These are phyloP conservation scores for Trinorchestia longiramus DNA, from an alignment of 1,140 invertebrate genomes.

Conservation along the genomic window DNA sequence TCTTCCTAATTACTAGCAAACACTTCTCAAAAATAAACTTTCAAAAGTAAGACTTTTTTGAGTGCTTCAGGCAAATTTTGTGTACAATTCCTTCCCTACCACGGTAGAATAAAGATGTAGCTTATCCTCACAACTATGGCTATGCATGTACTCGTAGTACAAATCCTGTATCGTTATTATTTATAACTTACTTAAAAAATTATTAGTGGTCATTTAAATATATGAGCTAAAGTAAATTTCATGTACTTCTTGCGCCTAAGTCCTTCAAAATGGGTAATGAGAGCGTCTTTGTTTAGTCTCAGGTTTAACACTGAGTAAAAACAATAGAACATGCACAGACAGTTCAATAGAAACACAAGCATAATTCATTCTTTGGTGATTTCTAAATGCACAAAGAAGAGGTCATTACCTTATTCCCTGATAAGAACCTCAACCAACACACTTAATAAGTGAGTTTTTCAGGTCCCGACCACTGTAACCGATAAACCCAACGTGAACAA, in stretches of 20 bases:
- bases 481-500: neutral
- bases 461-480: neutral
- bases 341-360: neutral
- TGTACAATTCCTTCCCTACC: neutral
- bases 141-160: neutral
- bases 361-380: neutral
- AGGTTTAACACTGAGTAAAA: neutral
- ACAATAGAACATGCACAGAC: neutral
- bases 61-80: neutral
- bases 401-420: neutral
- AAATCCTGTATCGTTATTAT: too few species aligned
- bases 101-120: neutral
- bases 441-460: neutral
- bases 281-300: neutral
- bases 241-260: neutral
- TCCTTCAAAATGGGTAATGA: neutral
- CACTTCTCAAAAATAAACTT: neutral
- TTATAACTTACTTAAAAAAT: neutral
- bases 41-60: neutral
- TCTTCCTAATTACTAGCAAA: neutral
- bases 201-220: neutral
- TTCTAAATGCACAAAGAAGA: neutral
- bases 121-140: neutral
- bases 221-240: too few species aligned
- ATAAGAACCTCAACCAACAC: neutral